phyloP scores from a whole-genome alignment of 2,113 vertebrate genomes.

The Tamias sibiricus region DNA sequence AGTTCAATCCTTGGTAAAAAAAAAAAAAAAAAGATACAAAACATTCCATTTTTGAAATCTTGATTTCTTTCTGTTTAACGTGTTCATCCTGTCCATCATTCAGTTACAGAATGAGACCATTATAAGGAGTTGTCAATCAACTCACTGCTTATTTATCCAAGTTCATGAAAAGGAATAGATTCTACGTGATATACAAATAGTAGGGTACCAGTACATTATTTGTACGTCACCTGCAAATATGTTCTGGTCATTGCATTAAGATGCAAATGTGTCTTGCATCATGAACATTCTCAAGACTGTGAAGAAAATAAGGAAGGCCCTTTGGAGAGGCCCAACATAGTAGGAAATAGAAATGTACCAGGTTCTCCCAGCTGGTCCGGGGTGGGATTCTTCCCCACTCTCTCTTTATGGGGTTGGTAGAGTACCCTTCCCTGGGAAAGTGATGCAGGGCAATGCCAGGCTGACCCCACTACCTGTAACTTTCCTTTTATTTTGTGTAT shows the following conservation, averaged over 20 bases:
- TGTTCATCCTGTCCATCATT: background rate
- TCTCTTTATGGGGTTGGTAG: background rate
- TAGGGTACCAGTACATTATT: too few relatives aligned
- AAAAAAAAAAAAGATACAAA: background rate
- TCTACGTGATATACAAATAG: background rate
- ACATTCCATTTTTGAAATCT: background rate
- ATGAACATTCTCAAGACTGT: background rate
- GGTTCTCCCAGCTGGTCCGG: background rate
- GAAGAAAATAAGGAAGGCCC: background rate
- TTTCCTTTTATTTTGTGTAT: background rate
- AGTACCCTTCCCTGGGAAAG: background rate
- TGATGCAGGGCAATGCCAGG: too few relatives aligned
- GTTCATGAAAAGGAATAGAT: background rate
- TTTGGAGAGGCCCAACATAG: background rate
- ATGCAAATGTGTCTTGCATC: background rate
- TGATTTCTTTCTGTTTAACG: background rate
- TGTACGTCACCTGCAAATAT: background rate
- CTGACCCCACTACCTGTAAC: background rate
- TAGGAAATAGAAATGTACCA: background rate
- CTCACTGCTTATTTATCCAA: background rate
- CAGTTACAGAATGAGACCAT: background rate
- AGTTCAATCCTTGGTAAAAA: too few relatives aligned
- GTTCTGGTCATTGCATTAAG: background rate
- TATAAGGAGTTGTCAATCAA: background rate
- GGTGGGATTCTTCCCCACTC: background rate